Evolutionary conservation across 2,888 invertebrate genomes (phyloP).

Genomic region (Vesta saturnalis): DNA sequence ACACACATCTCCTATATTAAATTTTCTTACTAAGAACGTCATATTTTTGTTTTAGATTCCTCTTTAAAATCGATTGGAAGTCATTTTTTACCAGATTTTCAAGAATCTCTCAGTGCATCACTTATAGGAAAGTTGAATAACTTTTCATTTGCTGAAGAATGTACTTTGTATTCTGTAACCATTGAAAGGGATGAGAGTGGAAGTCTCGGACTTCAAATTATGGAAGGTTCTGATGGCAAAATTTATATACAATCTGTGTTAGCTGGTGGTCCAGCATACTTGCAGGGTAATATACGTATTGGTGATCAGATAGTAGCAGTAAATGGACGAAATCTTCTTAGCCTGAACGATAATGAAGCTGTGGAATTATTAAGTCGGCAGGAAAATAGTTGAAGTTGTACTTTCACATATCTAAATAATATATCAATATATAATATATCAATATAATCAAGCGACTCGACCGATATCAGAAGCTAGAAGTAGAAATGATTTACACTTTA

Average conservation of each 20-base stretch:
- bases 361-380: constrained; percentile 71
- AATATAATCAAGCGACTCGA: constrained; percentile 20
- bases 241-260: constrained; percentile 86
- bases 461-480: constrained; percentile 18
- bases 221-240: constrained; percentile 80
- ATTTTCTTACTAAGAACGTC: too few species aligned
- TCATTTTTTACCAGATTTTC: constrained; percentile 63
- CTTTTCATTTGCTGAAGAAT: constrained; percentile 77
- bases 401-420: constrained; percentile 66
- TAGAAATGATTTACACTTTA: constrained; percentile 5
- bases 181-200: constrained; percentile 71
- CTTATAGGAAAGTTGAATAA: constrained; percentile 76
- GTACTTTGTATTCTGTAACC: constrained; percentile 71
- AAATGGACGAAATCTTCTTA: constrained; percentile 75
- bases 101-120: constrained; percentile 71
- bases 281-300: constrained; percentile 69
- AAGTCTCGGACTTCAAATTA: constrained; percentile 77
- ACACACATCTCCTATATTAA: too few species aligned
- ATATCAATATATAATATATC: constrained; percentile 24
- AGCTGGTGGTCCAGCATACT: constrained; percentile 77
- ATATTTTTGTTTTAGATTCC: constrained; percentile 60
- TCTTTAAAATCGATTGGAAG: constrained; percentile 65
- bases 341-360: constrained; percentile 75
- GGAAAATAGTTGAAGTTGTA: constrained; percentile 73
- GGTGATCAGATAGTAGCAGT: constrained; percentile 79